Conservation (phyloP, 37 sponge, comb jelly and placozoan species). For the Beroe forskalii region DNA sequence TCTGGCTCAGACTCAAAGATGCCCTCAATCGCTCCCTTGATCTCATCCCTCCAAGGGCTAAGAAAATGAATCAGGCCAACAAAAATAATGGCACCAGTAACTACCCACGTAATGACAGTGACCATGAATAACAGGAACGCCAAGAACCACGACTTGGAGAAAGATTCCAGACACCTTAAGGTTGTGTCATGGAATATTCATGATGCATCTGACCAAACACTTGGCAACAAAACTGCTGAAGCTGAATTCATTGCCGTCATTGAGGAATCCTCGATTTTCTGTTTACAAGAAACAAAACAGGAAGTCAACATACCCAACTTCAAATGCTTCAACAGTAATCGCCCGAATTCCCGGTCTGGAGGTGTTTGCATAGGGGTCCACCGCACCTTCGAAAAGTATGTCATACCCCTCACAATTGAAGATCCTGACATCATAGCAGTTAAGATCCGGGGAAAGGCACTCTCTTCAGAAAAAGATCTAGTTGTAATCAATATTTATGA, state of each 20-base stretch:
- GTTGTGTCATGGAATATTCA: neutral
- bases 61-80: neutral
- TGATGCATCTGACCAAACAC: neutral
- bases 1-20: no score
- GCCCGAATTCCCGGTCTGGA: neutral
- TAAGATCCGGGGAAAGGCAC: neutral
- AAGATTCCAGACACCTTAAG: neutral
- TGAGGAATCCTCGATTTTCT: neutral
- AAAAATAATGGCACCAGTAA: no score
- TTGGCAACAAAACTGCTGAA: neutral
- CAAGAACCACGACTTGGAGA: neutral
- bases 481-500: neutral
- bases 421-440: neutral
- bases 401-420: neutral
- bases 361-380: neutral
- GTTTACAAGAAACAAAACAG: neutral
- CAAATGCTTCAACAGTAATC: neutral
- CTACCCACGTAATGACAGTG: no score
- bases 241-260: neutral
- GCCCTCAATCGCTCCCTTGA: neutral
- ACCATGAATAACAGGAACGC: no score
- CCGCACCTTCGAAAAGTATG: neutral
- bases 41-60: neutral
- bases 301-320: neutral
- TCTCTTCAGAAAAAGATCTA: neutral